Evolutionary conservation across 2,797 vertebrate species (phyloP).

Genomic region (Varecia variegata): DNA sequence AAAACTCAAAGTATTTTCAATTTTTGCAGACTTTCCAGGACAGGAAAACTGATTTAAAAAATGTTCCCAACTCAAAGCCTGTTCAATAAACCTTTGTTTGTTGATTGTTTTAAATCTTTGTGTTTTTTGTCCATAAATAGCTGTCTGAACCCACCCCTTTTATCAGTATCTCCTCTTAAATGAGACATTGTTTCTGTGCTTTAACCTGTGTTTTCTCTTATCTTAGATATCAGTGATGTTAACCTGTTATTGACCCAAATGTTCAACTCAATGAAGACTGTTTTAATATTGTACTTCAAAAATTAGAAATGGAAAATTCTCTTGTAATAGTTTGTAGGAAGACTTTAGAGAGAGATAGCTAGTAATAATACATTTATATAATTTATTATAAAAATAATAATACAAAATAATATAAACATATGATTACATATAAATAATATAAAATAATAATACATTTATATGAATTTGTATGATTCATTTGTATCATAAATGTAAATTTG

Average conservation of each 20-base stretch:
- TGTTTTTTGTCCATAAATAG: background rate
- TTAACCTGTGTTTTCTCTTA: background rate
- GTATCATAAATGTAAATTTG: background rate
- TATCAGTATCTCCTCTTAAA: background rate
- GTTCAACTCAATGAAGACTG: background rate
- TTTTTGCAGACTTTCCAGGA: background rate
- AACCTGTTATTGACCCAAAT: background rate
- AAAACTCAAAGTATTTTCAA: background rate
- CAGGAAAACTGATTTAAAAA: background rate
- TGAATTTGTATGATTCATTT: background rate
- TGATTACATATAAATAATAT: background rate
- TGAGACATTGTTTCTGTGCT: background rate
- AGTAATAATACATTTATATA: background rate
- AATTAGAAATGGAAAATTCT: background rate
- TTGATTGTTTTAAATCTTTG: background rate
- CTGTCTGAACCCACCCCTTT: background rate
- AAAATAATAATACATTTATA: background rate
- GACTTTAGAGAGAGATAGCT: background rate
- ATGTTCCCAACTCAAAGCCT: background rate
- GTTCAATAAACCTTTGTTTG: background rate
- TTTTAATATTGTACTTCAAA: constrained; percentile 19
- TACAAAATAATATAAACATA: background rate
- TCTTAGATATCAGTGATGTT: background rate
- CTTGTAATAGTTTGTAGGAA: background rate
- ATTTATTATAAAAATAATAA: background rate